phyloP scores from a whole-genome alignment of 2,888 invertebrate species.

The Eurytoma californica region DNA sequence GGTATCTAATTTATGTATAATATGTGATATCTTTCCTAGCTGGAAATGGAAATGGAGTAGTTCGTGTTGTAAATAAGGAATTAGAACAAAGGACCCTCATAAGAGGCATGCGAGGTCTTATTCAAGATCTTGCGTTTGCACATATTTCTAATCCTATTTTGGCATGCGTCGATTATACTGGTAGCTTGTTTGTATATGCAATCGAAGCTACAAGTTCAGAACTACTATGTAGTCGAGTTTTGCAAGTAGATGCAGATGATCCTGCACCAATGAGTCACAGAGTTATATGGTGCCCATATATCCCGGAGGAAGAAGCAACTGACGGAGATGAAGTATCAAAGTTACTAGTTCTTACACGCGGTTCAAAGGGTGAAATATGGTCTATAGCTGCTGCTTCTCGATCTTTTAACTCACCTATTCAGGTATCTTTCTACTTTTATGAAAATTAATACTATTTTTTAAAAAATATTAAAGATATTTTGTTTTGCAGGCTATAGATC shows the following conservation, averaged over 20 bases:
- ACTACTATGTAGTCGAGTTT: constrained; percentile 78
- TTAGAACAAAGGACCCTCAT: constrained; percentile 86
- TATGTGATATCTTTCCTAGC: constrained; percentile 57
- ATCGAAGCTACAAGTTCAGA: constrained; percentile 78
- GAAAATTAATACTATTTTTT: constrained; percentile 8
- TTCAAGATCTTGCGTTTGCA: constrained; percentile 95
- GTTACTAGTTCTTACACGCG: constrained; percentile 88
- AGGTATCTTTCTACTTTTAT: constrained; percentile 53
- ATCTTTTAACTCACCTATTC: constrained; percentile 62
- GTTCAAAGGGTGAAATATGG: constrained; percentile 79
- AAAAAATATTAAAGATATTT: constrained; percentile 9
- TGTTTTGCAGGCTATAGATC: constrained; percentile 65
- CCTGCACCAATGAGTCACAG: constrained; percentile 78
- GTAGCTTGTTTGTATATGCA: constrained; percentile 88
- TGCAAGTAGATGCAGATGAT: constrained; percentile 78
- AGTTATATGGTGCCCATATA: constrained; percentile 96
- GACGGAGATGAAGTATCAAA: constrained; percentile 83
- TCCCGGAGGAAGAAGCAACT: constrained; percentile 80
- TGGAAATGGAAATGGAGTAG: constrained; percentile 80
- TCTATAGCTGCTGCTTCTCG: constrained; percentile 68
- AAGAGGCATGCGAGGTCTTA: constrained; percentile 90
- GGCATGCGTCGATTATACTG: constrained; percentile 91
- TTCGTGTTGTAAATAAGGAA: constrained; percentile 88
- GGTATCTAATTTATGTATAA: background rate
- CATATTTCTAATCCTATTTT: constrained; percentile 87